phyloP scores from a whole-genome alignment of 2,888 invertebrate genomes.

The Anodontia alba region DNA sequence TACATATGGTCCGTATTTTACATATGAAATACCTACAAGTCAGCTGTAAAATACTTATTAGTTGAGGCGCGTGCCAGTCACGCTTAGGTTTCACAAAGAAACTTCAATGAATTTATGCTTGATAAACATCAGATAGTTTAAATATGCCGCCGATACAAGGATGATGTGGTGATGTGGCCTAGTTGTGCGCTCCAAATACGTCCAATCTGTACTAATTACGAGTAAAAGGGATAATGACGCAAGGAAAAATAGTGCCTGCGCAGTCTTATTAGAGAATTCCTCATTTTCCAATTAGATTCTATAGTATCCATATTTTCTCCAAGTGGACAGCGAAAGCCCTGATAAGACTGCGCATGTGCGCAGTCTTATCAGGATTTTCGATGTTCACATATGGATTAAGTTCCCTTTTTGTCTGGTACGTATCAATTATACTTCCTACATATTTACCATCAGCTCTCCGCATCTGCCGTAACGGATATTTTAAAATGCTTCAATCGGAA shows the following conservation, averaged over 20 bases:
- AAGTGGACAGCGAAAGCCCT: too few species aligned
- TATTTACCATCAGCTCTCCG: neutral
- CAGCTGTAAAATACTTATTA: slow-evolving; percentile 15
- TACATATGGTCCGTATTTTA: slow-evolving; percentile 10
- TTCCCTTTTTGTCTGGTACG: neutral
- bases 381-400: too few species aligned
- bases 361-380: too few species aligned
- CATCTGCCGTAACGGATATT: slow-evolving; percentile 13
- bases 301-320: too few species aligned
- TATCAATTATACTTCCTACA: neutral
- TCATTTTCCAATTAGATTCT: too few species aligned
- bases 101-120: neutral
- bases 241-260: too few species aligned
- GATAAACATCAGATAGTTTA: slow-evolving; percentile 4
- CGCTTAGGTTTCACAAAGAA: slow-evolving; percentile 7
- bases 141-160: neutral
- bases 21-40: slow-evolving; percentile 12
- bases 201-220: neutral
- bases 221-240: too few species aligned
- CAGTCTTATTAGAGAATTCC: too few species aligned
- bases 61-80: neutral
- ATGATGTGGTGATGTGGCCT: neutral
- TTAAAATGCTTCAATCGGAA: slow-evolving; percentile 1
- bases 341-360: too few species aligned
- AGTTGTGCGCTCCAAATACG: neutral